Conservation (phyloP, 1,140 invertebrate genomes). For the Trachelipus rathkii region DNA sequence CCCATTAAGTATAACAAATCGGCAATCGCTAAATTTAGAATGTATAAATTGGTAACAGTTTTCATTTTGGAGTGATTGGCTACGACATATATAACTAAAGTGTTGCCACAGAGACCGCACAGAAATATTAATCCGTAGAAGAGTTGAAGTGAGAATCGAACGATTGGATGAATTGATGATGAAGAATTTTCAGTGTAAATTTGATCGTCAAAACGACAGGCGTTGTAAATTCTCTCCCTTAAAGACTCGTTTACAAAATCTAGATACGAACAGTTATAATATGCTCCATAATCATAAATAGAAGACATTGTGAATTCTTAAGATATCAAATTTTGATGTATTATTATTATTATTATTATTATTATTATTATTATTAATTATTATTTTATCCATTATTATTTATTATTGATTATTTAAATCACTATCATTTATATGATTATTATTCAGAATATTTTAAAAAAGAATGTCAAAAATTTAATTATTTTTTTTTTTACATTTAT, state of each 20-base stretch:
- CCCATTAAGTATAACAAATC: conserved; percentile 91
- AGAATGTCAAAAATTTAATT: too few relatives aligned
- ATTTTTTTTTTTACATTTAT: too few relatives aligned
- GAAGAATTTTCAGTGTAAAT: background rate
- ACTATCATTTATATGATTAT: too few relatives aligned
- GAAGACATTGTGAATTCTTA: background rate
- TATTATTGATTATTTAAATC: too few relatives aligned
- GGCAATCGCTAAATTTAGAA: conserved; percentile 90
- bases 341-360: conserved; percentile 11
- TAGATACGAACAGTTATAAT: background rate
- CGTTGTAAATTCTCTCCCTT: background rate
- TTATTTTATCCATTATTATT: too few relatives aligned
- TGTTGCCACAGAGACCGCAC: conserved; percentile 84
- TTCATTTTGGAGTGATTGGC: conserved; percentile 91
- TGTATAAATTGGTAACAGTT: conserved; percentile 94
- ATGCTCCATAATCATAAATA: background rate
- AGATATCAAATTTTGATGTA: background rate
- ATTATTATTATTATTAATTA: background rate
- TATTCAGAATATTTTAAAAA: too few relatives aligned
- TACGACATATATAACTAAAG: conserved; percentile 91
- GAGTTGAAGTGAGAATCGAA: conserved; percentile 3
- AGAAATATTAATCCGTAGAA: conserved; percentile 66
- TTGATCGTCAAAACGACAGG: background rate
- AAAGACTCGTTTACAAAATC: background rate
- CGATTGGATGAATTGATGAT: background rate